These are phyloP conservation scores for Brachionus rotundiformis DNA, from an alignment of 1,140 invertebrate genomes.

Conservation along the genomic window DNA sequence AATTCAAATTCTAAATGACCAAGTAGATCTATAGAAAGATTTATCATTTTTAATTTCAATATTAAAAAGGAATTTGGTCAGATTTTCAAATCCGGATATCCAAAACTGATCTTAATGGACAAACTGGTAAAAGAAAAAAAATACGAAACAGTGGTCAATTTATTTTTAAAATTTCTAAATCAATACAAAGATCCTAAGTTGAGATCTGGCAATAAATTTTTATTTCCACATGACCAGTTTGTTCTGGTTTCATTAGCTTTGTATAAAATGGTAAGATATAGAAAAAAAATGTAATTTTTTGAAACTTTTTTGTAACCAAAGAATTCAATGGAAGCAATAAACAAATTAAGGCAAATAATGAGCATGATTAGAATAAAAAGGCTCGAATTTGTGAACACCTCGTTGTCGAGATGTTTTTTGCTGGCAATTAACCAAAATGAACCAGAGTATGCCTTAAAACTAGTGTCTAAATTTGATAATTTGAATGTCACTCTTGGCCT, in stretches of 20 bases:
- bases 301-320: background rate
- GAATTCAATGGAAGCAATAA: constrained; percentile 4
- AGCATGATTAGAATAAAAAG: background rate
- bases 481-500: constrained; percentile 25
- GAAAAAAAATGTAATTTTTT: background rate
- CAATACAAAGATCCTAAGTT: background rate
- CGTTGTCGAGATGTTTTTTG: constrained; percentile 32
- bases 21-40: background rate
- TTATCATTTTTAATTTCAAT: background rate
- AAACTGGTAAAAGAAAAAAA: constrained; percentile 34
- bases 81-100: constrained; percentile 26
- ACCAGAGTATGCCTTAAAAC: constrained; percentile 20
- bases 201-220: background rate
- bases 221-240: constrained; percentile 42
- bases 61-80: background rate
- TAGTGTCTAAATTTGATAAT: constrained; percentile 38
- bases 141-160: constrained; percentile 8
- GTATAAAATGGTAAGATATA: background rate
- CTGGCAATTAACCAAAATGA: constrained; percentile 39
- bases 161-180: constrained; percentile 10
- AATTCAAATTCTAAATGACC: constrained; percentile 2
- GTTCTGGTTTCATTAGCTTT: background rate
- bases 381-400: constrained; percentile 33
- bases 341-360: background rate
- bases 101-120: constrained; percentile 39